These are phyloP conservation scores for Jacana jacana DNA, from an alignment of 2,113 vertebrate genomes.

Conservation along the genomic window DNA sequence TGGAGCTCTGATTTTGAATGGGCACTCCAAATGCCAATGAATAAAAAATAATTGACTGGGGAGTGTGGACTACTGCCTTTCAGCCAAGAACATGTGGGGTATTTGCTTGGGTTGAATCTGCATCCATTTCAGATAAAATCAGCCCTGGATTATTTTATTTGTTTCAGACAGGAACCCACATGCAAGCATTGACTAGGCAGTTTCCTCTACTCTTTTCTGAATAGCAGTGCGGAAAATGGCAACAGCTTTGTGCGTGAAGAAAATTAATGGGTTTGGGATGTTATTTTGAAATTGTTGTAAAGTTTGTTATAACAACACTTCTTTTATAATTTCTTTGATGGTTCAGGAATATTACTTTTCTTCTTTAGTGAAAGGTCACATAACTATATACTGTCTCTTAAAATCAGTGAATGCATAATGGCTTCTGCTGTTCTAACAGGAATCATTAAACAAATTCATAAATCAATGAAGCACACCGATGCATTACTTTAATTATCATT, in stretches of 20 bases:
- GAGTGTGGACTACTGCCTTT: background rate
- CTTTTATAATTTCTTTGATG: conserved; percentile 45
- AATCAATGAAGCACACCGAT: conserved; percentile 88
- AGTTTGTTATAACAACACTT: background rate
- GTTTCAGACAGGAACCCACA: conserved; percentile 42
- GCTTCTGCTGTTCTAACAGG: conserved; percentile 80
- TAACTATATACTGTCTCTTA: conserved; percentile 60
- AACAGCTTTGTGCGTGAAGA: conserved; percentile 32
- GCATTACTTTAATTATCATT: conserved; percentile 92
- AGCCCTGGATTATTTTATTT: conserved; percentile 15
- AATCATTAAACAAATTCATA: conserved; percentile 94
- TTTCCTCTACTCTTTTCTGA: conserved; percentile 23
- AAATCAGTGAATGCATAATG: conserved; percentile 74
- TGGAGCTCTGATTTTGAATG: background rate
- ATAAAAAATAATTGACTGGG: background rate
- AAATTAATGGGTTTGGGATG: conserved; percentile 40
- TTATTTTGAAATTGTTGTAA: conserved; percentile 57
- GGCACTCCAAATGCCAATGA: background rate
- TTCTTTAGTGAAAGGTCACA: conserved; percentile 63
- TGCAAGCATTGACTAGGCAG: background rate
- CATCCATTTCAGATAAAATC: conserved; percentile 14
- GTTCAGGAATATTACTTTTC: conserved; percentile 35
- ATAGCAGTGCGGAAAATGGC: conserved; percentile 32
- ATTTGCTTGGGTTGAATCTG: background rate
- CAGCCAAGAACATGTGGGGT: background rate